Evolutionary conservation across 1,140 invertebrate genomes (phyloP).

Genomic region (Lordiphosa clarofinis): DNA sequence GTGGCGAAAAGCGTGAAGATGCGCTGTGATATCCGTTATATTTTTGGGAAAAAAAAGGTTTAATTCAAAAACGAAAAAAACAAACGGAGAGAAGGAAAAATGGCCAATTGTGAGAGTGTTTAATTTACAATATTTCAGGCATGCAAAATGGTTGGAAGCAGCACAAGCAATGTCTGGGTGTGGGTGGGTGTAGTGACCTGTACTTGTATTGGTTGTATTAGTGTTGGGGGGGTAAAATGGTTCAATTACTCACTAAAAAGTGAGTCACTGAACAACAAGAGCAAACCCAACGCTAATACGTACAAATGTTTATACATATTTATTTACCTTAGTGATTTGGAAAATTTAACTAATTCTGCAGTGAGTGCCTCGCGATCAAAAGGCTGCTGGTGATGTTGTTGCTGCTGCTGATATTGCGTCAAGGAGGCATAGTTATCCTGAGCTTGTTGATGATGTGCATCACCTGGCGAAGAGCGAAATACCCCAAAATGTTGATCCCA

Average conservation of each 20-base stretch:
- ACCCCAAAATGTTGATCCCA: slow-evolving; percentile 85
- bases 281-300: too few relatives aligned
- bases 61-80: slow-evolving; percentile 8
- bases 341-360: slow-evolving; percentile 86
- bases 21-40: slow-evolving; percentile 27
- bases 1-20: slow-evolving; percentile 71
- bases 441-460: slow-evolving; percentile 65
- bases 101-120: slow-evolving; percentile 24
- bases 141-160: slow-evolving; percentile 12
- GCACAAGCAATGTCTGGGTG: neutral
- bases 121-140: slow-evolving; percentile 20
- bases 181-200: too few relatives aligned
- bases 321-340: slow-evolving; percentile 82
- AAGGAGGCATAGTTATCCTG: slow-evolving; percentile 26
- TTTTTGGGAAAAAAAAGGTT: neutral
- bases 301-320: neutral
- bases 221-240: too few relatives aligned
- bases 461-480: slow-evolving; percentile 82
- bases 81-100: slow-evolving; percentile 7
- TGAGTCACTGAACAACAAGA: too few relatives aligned
- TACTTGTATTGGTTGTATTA: too few relatives aligned
- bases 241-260: too few relatives aligned
- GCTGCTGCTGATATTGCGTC: slow-evolving; percentile 18
- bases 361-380: slow-evolving; percentile 84
- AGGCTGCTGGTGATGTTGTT: slow-evolving; percentile 56